A percentile compares a stretch with the other conserved stretches of the same genome.
These are phyloP conservation scores for Dermochelys coriacea DNA, from an alignment of 2,797 vertebrate species.

Conservation along the genomic window DNA sequence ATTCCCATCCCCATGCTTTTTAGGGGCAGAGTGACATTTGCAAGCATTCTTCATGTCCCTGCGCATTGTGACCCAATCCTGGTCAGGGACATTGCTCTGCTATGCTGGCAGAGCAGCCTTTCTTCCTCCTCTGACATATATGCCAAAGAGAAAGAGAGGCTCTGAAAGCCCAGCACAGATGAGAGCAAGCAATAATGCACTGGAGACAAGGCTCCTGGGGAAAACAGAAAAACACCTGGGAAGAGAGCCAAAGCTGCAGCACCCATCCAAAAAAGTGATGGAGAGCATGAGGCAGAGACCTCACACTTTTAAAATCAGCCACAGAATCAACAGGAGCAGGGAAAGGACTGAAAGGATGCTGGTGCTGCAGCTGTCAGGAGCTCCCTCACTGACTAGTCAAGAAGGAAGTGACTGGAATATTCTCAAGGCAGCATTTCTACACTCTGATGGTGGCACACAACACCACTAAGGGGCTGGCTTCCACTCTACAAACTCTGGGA, in stretches of 20 bases:
- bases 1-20: not conserved
- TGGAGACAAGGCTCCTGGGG: not conserved
- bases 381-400: not conserved
- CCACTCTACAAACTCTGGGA: not conserved
- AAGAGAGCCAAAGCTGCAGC: too few species aligned
- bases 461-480: not conserved
- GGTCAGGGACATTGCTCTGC: not conserved
- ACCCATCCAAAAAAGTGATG: too few species aligned
- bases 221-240: not conserved
- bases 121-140: not conserved
- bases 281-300: not conserved
- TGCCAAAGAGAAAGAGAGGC: not conserved
- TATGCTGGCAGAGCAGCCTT: not conserved
- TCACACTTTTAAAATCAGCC: not conserved
- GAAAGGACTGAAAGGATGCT: not conserved
- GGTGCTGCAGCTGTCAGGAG: not conserved
- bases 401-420: accelerated
- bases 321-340: not conserved
- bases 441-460: accelerated
- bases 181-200: not conserved
- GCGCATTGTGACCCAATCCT: not conserved
- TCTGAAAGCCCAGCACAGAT: too few species aligned
- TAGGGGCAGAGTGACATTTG: not conserved
- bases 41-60: not conserved
- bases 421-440: accelerated